These are phyloP conservation scores for Varanus komodoensis DNA, from an alignment of 2,113 vertebrate genomes.

Conservation along the genomic window DNA sequence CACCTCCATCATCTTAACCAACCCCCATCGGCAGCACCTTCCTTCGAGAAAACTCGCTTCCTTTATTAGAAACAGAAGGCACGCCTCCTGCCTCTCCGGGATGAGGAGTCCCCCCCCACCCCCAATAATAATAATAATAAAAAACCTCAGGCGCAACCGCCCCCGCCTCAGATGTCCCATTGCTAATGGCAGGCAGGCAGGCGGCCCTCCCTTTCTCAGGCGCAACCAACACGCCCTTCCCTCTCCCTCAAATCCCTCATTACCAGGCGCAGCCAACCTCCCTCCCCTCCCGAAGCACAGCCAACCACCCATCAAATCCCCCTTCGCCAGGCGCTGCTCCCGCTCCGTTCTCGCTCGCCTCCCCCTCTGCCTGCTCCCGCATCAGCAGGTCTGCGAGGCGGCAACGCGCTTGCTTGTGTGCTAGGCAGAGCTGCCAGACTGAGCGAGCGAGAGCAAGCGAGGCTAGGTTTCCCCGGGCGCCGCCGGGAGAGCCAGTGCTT, in stretches of 20 bases:
- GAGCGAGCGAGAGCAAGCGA: slow-evolving; percentile 32
- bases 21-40: slow-evolving; percentile 7
- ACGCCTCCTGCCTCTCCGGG: slow-evolving; percentile 35
- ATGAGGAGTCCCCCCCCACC: background rate
- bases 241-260: slow-evolving; percentile 49
- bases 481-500: slow-evolving; percentile 52
- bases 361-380: slow-evolving; percentile 27
- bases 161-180: slow-evolving; percentile 45
- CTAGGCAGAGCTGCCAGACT: slow-evolving; percentile 52
- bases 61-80: slow-evolving; percentile 63
- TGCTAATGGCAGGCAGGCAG: slow-evolving; percentile 30
- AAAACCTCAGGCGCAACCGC: slow-evolving; percentile 13
- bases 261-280: slow-evolving; percentile 43
- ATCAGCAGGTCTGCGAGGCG: slow-evolving; percentile 57
- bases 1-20: background rate
- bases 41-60: slow-evolving; percentile 61
- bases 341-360: background rate
- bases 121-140: background rate
- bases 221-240: slow-evolving; percentile 36
- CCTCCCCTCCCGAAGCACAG: slow-evolving; percentile 49
- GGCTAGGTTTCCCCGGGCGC: slow-evolving; percentile 47
- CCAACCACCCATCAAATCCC: slow-evolving; percentile 70
- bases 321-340: slow-evolving; percentile 54
- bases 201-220: slow-evolving; percentile 16
- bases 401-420: slow-evolving; percentile 28